Evolutionary conservation across 2,888 invertebrate genomes (phyloP), one percentile per base, ranked within the genome.

Genomic region (Chloromyia formosa): DNA sequence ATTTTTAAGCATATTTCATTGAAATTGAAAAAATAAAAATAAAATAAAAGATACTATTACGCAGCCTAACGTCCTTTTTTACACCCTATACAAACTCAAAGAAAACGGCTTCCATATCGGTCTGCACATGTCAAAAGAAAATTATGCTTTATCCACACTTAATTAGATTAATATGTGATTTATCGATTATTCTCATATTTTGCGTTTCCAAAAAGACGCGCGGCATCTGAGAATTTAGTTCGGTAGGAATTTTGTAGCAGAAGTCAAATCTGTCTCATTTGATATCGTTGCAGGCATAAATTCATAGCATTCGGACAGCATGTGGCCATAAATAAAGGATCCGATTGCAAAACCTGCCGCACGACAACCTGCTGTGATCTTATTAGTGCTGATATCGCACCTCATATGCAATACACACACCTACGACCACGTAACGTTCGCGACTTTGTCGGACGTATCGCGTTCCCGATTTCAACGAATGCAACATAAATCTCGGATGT

Each of bases 331-430:
- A 71, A 69, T 53, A 56, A 56, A 74, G 56, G 40, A 40, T 40
- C 71, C 40, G 18, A 58, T 20, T 69, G 53, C 61, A 74, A 35
- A 4, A 35, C 7, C 71, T 74, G 72, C 74, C 76, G 74, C 74
- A 49, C 42, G 76, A 66, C 68, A 42, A 74, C 76, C 76, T 72
- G 76, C 76, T 76, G 76, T 53, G 76, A 76, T 71, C 74, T 76
- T 76, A 76, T 76, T 76, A 76, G 76, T 74, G 76, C 58, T 74
- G 76, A 76, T 76, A 76, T 76, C 74, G 74, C 76, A 73, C 76
- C 74, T 76, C 74, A 69, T 71, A 71, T 18, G 56, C 71, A 23
- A 14, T n/a, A 16, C 27, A 35, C 49, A 71, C 58, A 71, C 71
- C 74, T 62, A 74, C 75, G 18, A 56, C 27, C 27, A 7, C 7